Percentiles rank a stretch among this genome's conserved stretches.
phyloP scores from a whole-genome alignment of 2,113 vertebrate genomes.

The Aix galericulata region DNA sequence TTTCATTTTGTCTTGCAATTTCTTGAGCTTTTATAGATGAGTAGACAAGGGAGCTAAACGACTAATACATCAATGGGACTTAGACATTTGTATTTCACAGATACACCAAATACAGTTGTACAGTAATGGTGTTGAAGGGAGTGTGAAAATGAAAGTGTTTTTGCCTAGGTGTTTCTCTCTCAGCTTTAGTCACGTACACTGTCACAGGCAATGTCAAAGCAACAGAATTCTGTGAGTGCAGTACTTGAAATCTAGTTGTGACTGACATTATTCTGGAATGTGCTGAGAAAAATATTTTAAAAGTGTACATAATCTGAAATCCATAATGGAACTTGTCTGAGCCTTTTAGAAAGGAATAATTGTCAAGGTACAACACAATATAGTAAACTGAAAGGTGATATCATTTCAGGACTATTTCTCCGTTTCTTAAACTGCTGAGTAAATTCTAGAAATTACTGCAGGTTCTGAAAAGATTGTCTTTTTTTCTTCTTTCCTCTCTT shows the following conservation, averaged over 20 bases:
- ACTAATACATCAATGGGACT: neutral
- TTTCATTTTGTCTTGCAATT: neutral
- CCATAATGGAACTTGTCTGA: neutral
- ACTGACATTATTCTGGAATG: neutral
- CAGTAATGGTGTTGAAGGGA: neutral
- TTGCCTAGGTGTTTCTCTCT: neutral
- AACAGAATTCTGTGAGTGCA: neutral
- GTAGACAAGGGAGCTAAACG: neutral
- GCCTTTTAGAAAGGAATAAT: neutral
- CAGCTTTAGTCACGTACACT: neutral
- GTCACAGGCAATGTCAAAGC: neutral
- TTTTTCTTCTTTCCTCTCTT: accelerated
- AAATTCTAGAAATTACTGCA: neutral
- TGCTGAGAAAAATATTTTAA: neutral
- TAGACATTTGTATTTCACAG: neutral
- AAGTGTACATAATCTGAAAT: neutral
- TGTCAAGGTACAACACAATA: neutral
- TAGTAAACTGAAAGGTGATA: neutral
- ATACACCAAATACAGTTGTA: neutral
- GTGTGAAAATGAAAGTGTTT: neutral
- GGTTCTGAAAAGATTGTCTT: neutral
- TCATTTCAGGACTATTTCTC: neutral
- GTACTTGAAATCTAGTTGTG: neutral
- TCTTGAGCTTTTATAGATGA: neutral
- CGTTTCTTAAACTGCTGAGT: neutral